Percentiles rank a stretch among this genome's conserved stretches.
These are phyloP conservation scores for Sebastes fasciatus DNA, from an alignment of 2,113 vertebrate genomes.

Conservation along the genomic window DNA sequence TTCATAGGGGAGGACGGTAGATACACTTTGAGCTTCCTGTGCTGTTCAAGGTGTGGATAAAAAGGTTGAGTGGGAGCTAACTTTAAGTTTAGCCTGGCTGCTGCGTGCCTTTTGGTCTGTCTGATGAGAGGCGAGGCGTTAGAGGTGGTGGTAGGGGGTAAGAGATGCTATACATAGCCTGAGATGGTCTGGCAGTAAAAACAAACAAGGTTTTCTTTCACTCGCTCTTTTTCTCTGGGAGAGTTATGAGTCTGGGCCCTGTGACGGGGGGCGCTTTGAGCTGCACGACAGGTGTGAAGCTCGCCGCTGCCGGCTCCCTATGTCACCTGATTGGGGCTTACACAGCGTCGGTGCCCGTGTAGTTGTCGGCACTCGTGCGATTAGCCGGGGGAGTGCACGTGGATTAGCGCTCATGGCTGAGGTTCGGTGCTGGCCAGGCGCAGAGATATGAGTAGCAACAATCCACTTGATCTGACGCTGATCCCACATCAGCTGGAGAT, in stretches of 20 bases:
- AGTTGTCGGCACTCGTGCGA: constrained; percentile 65
- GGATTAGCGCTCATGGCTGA: constrained; percentile 75
- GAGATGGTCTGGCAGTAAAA: constrained; percentile 82
- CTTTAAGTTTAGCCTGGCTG: constrained; percentile 49
- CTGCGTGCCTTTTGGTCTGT: constrained; percentile 36
- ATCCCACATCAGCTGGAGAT: constrained; percentile 66
- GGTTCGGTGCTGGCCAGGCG: constrained; percentile 29
- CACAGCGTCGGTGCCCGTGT: constrained; percentile 44
- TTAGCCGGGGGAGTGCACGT: constrained; percentile 53
- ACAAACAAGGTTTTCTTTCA: constrained; percentile 88
- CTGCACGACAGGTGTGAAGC: constrained; percentile 80
- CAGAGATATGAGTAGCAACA: constrained; percentile 50
- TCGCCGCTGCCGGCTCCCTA: constrained; percentile 39
- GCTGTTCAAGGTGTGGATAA: background rate
- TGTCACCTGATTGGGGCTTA: constrained; percentile 77
- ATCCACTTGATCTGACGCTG: constrained; percentile 65
- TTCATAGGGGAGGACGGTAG: background rate
- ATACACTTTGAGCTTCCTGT: background rate
- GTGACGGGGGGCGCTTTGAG: constrained; percentile 62
- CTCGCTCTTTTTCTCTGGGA: constrained; percentile 78
- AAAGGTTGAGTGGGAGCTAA: constrained; percentile 1
- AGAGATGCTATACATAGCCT: constrained; percentile 80
- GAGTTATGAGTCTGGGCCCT: constrained; percentile 82
- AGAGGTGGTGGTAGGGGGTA: constrained; percentile 16
- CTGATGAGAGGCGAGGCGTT: constrained; percentile 37